Evolutionary conservation across 37 sponge, comb jelly and placozoan species (phyloP).

Genomic region (Beroe forskalii): DNA sequence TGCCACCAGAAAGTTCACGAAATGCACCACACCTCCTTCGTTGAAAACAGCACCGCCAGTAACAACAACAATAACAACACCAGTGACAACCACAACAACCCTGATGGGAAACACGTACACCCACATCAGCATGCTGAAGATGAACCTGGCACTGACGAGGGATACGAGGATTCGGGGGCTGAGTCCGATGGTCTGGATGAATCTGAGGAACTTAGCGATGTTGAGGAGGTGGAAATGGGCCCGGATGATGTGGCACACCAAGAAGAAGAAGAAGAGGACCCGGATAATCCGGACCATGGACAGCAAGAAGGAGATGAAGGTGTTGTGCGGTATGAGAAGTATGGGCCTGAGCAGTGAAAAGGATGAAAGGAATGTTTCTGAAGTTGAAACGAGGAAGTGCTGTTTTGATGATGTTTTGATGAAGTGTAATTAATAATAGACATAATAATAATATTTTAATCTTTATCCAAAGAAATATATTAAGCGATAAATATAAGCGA

Average conservation of each 20-base stretch:
- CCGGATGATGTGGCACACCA: not conserved
- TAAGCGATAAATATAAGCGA: too few relatives aligned
- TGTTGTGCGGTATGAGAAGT: not conserved
- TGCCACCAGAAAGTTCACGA: constrained; percentile 50
- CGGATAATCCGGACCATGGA: not conserved
- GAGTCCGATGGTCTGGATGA: constrained; percentile 20
- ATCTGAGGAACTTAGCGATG: constrained; percentile 30
- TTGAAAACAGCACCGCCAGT: not conserved
- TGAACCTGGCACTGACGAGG: constrained; percentile 19
- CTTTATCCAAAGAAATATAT: too few relatives aligned
- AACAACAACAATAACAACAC: not conserved
- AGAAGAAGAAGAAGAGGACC: constrained; percentile 28
- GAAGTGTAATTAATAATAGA: too few relatives aligned
- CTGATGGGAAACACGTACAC: not conserved
- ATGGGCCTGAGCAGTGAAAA: not conserved
- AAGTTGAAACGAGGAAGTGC: too few relatives aligned
- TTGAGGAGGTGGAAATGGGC: constrained; percentile 41
- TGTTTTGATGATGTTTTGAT: too few relatives aligned
- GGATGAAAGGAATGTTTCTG: too few relatives aligned
- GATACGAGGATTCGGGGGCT: constrained; percentile 26
- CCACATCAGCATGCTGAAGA: not conserved
- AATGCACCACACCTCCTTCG: constrained; percentile 17
- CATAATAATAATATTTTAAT: too few relatives aligned
- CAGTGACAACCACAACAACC: not conserved
- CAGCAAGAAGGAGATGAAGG: not conserved